These are phyloP conservation scores for Helicoverpa assulta DNA, from an alignment of 2,888 invertebrate species.

Conservation along the genomic window DNA sequence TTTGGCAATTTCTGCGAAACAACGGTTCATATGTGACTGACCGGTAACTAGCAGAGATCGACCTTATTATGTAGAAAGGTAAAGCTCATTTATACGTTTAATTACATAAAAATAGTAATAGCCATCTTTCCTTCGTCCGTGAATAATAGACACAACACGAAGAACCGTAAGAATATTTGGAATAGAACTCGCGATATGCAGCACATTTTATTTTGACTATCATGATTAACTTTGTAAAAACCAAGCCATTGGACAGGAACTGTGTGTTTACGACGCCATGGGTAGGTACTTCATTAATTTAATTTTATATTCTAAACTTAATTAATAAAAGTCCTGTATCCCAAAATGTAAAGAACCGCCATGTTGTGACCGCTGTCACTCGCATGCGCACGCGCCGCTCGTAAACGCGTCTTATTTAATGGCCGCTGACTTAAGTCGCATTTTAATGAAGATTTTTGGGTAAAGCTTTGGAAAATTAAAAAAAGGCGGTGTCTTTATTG, in stretches of 20 bases:
- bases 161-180: no score
- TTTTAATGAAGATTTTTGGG: not conserved
- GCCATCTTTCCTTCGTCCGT: no score
- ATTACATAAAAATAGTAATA: no score
- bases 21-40: conserved; percentile 15
- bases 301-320: not conserved
- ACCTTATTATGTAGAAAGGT: not conserved
- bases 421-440: conserved; percentile 24
- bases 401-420: conserved; percentile 50
- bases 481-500: not conserved
- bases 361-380: conserved; percentile 22
- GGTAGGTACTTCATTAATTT: no score
- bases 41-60: not conserved
- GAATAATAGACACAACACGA: no score
- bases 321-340: not conserved
- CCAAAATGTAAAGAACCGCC: not conserved
- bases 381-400: conserved; percentile 57
- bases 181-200: no score
- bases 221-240: no score
- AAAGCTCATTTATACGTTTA: not conserved
- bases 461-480: not conserved
- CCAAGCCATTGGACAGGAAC: no score
- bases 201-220: no score
- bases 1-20: conserved; percentile 53
- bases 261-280: no score